Conservation (phyloP, 2,888 invertebrate genomes). For the Clistopyga incitator region DNA sequence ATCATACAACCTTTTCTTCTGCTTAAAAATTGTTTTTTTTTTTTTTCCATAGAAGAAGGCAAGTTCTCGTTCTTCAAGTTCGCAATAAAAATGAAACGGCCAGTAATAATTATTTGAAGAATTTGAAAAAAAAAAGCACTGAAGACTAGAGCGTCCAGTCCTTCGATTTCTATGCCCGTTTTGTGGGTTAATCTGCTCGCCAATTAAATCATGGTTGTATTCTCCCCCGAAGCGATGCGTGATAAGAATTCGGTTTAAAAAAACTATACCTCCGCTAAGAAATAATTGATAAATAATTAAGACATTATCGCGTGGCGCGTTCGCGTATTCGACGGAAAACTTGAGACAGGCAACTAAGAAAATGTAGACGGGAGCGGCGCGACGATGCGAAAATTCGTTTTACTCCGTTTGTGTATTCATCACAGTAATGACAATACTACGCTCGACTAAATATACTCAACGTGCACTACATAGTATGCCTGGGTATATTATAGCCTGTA, state of each 20-base stretch:
- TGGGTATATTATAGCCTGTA: slow-evolving; percentile 56
- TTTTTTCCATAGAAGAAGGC: too few species aligned
- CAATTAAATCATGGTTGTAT: slow-evolving; percentile 16
- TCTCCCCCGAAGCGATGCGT: slow-evolving; percentile 15
- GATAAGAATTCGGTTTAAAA: slow-evolving; percentile 15
- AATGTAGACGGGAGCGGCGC: slow-evolving; percentile 3
- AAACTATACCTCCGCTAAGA: slow-evolving; percentile 49
- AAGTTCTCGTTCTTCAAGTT: background rate
- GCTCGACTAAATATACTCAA: slow-evolving; percentile 60
- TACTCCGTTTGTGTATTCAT: slow-evolving; percentile 60
- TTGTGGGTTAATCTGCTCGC: background rate
- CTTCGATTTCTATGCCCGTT: background rate
- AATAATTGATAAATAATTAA: slow-evolving; percentile 50
- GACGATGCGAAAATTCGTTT: slow-evolving; percentile 39
- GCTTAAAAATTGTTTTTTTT: too few species aligned
- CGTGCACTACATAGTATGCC: slow-evolving; percentile 32
- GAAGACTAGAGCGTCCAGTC: background rate
- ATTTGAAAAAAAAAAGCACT: background rate
- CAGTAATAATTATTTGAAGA: background rate
- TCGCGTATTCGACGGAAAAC: slow-evolving; percentile 14
- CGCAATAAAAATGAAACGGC: background rate
- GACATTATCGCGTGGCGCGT: slow-evolving; percentile 29
- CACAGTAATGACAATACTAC: slow-evolving; percentile 73
- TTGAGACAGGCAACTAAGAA: background rate
- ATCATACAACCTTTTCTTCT: too few species aligned